Percentiles rank a stretch among this genome's conserved stretches.
Conservation (phyloP, 2,113 vertebrate species). For the Burhinus bistriatus region DNA sequence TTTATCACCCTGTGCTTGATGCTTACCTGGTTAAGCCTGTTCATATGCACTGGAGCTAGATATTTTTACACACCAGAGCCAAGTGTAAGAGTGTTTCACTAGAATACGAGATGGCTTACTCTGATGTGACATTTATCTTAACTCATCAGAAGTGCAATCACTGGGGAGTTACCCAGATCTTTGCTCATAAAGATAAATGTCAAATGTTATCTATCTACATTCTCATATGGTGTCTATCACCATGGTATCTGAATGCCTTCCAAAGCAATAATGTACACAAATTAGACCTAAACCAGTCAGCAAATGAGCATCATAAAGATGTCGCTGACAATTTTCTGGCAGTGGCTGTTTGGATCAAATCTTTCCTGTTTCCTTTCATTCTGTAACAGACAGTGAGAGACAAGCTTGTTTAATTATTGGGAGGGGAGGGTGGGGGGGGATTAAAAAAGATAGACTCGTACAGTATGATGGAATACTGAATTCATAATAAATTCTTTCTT, state of each 20-base stretch:
- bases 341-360: background rate
- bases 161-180: constrained; percentile 45
- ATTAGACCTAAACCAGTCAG: constrained; percentile 17
- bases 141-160: constrained; percentile 40
- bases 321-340: constrained; percentile 25
- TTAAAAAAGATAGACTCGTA: background rate
- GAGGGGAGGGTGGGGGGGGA: background rate
- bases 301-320: constrained; percentile 3
- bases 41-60: background rate
- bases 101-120: constrained; percentile 7
- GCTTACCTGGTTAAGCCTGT: background rate
- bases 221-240: constrained; percentile 25
- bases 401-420: constrained; percentile 2
- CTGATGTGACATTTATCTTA: constrained; percentile 55
- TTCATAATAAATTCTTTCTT: constrained; percentile 35
- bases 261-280: constrained; percentile 11
- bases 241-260: constrained; percentile 22
- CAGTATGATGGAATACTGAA: constrained; percentile 22
- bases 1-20: background rate
- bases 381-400: background rate
- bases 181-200: constrained; percentile 55
- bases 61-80: background rate
- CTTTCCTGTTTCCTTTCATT: constrained; percentile 9
- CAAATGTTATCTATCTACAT: constrained; percentile 56
- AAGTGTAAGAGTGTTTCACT: background rate